These are phyloP conservation scores for Ceyx erithaca DNA, from an alignment of 2,797 vertebrate species.

Conservation along the genomic window DNA sequence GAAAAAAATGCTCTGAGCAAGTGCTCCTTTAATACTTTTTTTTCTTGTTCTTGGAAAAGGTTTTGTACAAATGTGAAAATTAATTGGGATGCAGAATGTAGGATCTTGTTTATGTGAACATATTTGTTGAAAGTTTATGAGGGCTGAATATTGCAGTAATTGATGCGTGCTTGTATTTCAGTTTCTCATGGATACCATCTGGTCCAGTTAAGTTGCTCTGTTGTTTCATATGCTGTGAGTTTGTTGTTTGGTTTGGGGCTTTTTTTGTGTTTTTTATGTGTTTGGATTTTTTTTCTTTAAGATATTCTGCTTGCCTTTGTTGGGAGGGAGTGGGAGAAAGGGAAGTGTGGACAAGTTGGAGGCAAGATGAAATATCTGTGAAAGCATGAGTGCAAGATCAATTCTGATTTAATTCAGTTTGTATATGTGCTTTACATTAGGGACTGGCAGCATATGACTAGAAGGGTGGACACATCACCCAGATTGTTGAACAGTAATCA, in stretches of 20 bases:
- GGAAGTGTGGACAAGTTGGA: not conserved
- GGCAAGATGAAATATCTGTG: slow-evolving; percentile 22
- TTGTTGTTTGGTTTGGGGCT: not conserved
- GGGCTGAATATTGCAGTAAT: slow-evolving; percentile 52
- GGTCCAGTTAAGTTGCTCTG: slow-evolving; percentile 20
- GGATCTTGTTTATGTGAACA: slow-evolving; percentile 44
- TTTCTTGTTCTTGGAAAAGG: not conserved
- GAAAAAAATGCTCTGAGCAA: not conserved
- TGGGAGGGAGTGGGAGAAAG: slow-evolving; percentile 32
- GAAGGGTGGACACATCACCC: not conserved
- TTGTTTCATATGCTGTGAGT: slow-evolving; percentile 14
- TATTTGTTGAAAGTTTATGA: slow-evolving; percentile 62
- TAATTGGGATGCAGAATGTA: slow-evolving; percentile 48
- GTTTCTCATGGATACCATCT: slow-evolving; percentile 29
- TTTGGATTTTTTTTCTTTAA: not conserved
- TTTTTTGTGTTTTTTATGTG: not conserved
- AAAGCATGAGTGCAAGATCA: not conserved
- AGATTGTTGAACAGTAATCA: not conserved
- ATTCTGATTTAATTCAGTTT: not conserved
- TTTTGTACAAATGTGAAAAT: slow-evolving; percentile 46
- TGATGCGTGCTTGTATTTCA: slow-evolving; percentile 50
- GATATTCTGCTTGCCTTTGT: slow-evolving; percentile 3
- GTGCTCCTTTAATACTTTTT: not conserved
- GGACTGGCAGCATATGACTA: not conserved
- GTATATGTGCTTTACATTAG: not conserved